Conservation (phyloP, 2,113 vertebrate species). For the Phalacrocorax carbo region DNA sequence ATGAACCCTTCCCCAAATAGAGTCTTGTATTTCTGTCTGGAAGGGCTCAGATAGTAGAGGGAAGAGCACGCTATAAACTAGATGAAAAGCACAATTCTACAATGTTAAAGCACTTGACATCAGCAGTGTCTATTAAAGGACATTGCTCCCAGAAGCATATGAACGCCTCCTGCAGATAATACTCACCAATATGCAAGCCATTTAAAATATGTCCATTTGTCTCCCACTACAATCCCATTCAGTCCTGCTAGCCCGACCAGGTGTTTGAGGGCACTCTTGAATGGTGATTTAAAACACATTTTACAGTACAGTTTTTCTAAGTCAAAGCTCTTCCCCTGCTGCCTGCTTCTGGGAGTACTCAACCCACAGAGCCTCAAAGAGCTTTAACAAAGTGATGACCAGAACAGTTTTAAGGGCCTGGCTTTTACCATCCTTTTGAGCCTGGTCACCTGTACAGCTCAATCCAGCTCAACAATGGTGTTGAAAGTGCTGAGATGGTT, state of each 20-base stretch:
- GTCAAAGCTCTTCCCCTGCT: slow-evolving; percentile 27
- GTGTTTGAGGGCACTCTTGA: neutral
- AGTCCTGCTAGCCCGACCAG: neutral
- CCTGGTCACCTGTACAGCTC: slow-evolving; percentile 9
- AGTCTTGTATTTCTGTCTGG: slow-evolving; percentile 39
- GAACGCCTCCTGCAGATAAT: neutral
- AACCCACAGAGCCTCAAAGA: slow-evolving; percentile 19
- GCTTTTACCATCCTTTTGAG: slow-evolving; percentile 61
- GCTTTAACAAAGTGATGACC: slow-evolving; percentile 49
- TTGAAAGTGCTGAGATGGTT: slow-evolving; percentile 37
- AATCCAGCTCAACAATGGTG: neutral
- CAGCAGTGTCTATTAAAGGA: neutral
- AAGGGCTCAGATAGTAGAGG: neutral
- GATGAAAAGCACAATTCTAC: neutral
- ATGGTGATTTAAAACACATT: neutral
- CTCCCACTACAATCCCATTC: neutral
- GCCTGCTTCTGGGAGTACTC: slow-evolving; percentile 20
- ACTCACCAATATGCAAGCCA: neutral
- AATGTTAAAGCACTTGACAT: neutral
- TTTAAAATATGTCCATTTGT: neutral
- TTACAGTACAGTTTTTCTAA: neutral
- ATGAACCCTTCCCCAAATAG: slow-evolving; percentile 28
- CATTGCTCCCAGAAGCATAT: neutral
- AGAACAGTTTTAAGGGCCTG: neutral
- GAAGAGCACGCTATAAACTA: neutral